These are phyloP conservation scores for Magallana gigas DNA, from an alignment of 1,140 invertebrate genomes.

Conservation along the genomic window DNA sequence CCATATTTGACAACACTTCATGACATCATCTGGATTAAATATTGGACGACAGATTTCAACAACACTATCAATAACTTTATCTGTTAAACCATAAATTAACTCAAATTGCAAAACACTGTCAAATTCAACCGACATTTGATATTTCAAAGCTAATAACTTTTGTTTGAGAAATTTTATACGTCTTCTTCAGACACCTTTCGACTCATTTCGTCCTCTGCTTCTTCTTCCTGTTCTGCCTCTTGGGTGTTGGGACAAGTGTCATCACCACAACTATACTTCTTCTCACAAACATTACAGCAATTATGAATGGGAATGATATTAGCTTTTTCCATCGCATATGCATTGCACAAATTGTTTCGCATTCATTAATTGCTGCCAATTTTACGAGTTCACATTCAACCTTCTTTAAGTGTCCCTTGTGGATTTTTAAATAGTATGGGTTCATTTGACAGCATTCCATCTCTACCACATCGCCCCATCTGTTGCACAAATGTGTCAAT, in stretches of 20 bases:
- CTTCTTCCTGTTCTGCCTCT: not conserved
- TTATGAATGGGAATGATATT: conserved; percentile 17
- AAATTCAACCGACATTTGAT: not conserved
- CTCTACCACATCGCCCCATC: conserved; percentile 18
- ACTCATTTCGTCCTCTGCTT: conserved; percentile 28
- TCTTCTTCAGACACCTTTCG: conserved; percentile 14
- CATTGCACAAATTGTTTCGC: not conserved
- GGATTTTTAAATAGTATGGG: conserved; percentile 33
- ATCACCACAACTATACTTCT: conserved; percentile 19
- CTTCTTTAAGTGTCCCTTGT: conserved; percentile 47
- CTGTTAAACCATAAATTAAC: conserved; percentile 39
- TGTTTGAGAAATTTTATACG: not conserved
- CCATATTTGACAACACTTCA: not conserved
- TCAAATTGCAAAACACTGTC: not conserved
- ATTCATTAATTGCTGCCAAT: not conserved
- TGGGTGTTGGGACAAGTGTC: not conserved
- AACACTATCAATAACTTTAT: conserved; percentile 22
- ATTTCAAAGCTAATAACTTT: conserved; percentile 18
- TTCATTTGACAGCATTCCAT: conserved; percentile 22
- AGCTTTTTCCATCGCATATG: not conserved
- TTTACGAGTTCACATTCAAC: conserved; percentile 32
- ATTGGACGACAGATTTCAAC: not conserved
- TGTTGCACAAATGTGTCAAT: conserved; percentile 52
- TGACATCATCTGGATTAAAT: conserved; percentile 3
- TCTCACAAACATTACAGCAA: conserved; percentile 35